Evolutionary conservation across 1,140 invertebrate species (phyloP), one percentile per base, ranked within the genome.

Genomic region (Pygmarrhopalites habei): DNA sequence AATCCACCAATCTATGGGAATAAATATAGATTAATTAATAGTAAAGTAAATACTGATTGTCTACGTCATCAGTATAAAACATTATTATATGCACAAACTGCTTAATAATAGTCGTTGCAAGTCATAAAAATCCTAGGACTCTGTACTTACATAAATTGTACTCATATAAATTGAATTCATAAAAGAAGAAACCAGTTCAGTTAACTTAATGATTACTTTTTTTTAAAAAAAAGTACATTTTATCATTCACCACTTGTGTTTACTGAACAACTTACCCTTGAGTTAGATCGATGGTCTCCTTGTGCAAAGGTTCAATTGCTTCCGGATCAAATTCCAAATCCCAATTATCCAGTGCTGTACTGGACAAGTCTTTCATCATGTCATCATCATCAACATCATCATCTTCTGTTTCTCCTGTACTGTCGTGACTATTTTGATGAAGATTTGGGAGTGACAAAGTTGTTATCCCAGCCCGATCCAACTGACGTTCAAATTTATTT

Each of bases 401-500:
- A 5, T 35, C 32, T 15, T 35, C 32, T 15, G 5, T 15, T 15
- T 35, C 32, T 7, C 5, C 32, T 7, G 5, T 15, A 35, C 32
- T 35, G 15, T 35, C 32, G 15, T 21, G 23, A 4, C 7, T 7
- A 55, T 56, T 23, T 2, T 65, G 30, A 12, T 56, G 30, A 15
- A 21, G 41, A 32, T 15, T n/a, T 12, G 47, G 57, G 0, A 52
- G 21, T 28, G 32, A 2, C 14, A 23, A 29, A 29, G 60, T 23
- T n/a, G 53, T 61, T 10, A 59, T 29, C 0, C 64, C 64, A 17
- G 79, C 77, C 51, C 75, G 62, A 71, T 77, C 77, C 51, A 82
- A 72, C 73, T 84, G 82, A 66, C 76, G 75, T 64, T 78, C 73
- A 71, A 85, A 78, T 46, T 73, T 77, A 69, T 75, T 75, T 49